Percentiles rank a stretch among this genome's conserved stretches.
Evolutionary conservation across 2,113 vertebrate genomes (phyloP).

Genomic region (Bos indicus): DNA sequence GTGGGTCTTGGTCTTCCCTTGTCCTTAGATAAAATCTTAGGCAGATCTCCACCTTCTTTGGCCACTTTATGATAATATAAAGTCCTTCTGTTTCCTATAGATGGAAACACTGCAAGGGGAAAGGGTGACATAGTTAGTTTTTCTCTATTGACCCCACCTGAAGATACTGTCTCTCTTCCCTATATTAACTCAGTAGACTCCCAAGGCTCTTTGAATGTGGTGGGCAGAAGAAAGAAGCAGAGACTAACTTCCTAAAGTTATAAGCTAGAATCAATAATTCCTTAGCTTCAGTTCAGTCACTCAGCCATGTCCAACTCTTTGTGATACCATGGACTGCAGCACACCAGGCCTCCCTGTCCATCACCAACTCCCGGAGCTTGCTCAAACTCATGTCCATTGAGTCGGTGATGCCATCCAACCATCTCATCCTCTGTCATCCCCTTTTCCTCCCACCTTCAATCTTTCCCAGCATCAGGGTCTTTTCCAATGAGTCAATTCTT

Average conservation of each 20-base stretch:
- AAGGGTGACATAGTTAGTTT: not conserved
- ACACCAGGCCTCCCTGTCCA: not conserved
- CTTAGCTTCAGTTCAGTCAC: not conserved
- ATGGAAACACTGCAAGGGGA: not conserved
- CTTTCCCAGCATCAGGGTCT: not conserved
- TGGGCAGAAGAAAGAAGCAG: not conserved
- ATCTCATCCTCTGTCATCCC: not conserved
- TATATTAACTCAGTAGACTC: not conserved
- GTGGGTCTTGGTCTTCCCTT: not conserved
- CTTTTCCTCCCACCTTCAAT: not conserved
- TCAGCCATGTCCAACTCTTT: not conserved
- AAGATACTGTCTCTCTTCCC: not conserved
- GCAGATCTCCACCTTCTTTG: not conserved
- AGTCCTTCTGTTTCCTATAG: not conserved
- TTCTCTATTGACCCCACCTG: not conserved
- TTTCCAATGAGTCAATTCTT: not conserved
- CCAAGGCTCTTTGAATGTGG: not conserved
- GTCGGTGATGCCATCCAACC: not conserved
- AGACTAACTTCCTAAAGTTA: not conserved
- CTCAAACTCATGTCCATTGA: not conserved
- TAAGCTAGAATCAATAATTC: not conserved
- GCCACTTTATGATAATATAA: not conserved
- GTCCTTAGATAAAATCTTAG: not conserved
- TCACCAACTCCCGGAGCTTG: not conserved
- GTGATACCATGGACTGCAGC: not conserved